Conservation (phyloP, 1,140 invertebrate genomes). For the Doryteuthis pealeii region DNA sequence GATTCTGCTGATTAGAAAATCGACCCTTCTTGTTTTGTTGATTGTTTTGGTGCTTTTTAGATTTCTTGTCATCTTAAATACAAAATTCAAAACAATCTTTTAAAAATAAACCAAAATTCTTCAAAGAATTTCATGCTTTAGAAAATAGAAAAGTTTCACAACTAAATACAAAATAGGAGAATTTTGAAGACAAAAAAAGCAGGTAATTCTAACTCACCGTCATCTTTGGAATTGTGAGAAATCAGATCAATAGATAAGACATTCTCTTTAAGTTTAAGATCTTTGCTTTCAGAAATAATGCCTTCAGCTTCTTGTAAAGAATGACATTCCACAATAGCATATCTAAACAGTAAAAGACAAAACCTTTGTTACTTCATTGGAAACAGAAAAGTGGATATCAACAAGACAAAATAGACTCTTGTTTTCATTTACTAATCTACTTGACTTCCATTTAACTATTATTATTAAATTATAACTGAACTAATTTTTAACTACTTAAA, state of each 20-base stretch:
- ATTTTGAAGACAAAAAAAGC: not conserved
- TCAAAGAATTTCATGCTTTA: not conserved
- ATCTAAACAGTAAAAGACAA: not conserved
- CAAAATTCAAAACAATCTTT: too few species aligned
- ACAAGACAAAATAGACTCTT: too few species aligned
- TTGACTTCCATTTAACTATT: too few species aligned
- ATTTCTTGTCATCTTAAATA: not conserved
- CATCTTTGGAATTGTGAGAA: slow-evolving; percentile 8
- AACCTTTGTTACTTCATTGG: not conserved
- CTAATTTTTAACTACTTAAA: too few species aligned
- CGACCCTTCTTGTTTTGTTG: not conserved
- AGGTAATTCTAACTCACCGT: not conserved
- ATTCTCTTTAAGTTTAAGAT: not conserved
- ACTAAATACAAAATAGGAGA: not conserved
- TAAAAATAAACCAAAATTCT: too few species aligned
- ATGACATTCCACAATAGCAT: slow-evolving; percentile 2
- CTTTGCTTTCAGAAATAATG: not conserved
- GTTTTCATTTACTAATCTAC: too few species aligned
- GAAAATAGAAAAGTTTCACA: not conserved
- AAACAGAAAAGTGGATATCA: too few species aligned
- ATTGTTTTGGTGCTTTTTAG: not conserved
- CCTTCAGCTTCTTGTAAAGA: slow-evolving; percentile 2
- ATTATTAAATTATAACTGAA: too few species aligned
- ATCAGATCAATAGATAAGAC: not conserved
- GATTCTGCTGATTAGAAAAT: not conserved